Evolutionary conservation across 2,888 invertebrate genomes (phyloP), one percentile per base, ranked within the genome.

Genomic region (Eumacrocentrus americanus): DNA sequence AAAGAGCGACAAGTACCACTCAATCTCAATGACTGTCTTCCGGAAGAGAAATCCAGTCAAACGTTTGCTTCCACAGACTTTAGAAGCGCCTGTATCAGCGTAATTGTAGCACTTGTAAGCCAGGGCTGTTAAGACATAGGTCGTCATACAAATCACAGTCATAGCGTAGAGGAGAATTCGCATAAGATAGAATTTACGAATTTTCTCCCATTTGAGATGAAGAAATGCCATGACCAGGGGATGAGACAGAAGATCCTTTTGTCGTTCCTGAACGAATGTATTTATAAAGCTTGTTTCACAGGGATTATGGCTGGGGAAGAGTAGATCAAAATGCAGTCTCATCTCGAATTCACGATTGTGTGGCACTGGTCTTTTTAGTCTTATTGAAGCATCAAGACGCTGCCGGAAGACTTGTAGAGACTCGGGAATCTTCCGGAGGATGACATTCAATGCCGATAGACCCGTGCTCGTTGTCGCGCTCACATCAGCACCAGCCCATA

Each of bases 221-320:
- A 83, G 72, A 42, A 83, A 83, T 0, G 83, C 82, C 74, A 82
- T 82, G 4, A 82, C 82, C 3, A 83, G 68, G 0, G 83, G 83
- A 69, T 83, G 83, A 2, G 82, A 80, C 5, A 83, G 70, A 3
- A 81, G 64, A 44, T 82, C 81, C 50, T 83, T 83, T 14, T 82
- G 79, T 2, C 81, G 81, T 54, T 82, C 82, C 42, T 80, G 80
- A 0, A 83, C 77, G 59, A 83, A 81, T 4, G 81, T 81, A 52
- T 83, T 82, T 51, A 83, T 77, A 65, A 83, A 81, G 20, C 81
- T 79, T 9, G 82, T 82, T 64, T 83, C 83, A 59, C 80, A 78
- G 1, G 74, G 74, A 53, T 77, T 74, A 6, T 75, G 74, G 44
- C 75, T 76, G 0, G 81, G 80, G 29, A 81, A 77, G 2, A 82